Evolutionary conservation across 2,888 invertebrate genomes (phyloP), one percentile per base, ranked within the genome.

Genomic region (Leptopilina syphax): DNA sequence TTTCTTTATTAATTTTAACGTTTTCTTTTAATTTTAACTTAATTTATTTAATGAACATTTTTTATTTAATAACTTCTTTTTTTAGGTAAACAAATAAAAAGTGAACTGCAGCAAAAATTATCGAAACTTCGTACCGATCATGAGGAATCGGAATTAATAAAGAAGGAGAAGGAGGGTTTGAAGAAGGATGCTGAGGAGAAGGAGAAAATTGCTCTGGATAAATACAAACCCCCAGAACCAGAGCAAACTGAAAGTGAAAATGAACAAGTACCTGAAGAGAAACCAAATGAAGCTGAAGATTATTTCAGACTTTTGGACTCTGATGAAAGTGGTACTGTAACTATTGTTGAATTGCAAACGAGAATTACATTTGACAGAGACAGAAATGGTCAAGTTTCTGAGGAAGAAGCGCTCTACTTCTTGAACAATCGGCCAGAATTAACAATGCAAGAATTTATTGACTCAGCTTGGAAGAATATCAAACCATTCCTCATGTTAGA

Each of bases 361-460:
- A 95, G 95, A 80, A 93, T 94, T 87, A 95, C 95, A 68, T 97
- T 99, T 92, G 99, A 99, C 93, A 96, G 95, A 86, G 96, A 99
- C 92, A 95, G 95, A 82, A 96, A 98, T 93, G 98, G 98, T 9
- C 94, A 94, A 87, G 97, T 99, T 18, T 95, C 96, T 81, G 95
- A 95, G 41, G 98, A 98, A 80, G 99, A 99, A 93, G 96, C 97
- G 0, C 95, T 94, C 88, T 95, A 93, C 88, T 96, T 96, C 92
- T 92, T 96, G 78, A 94, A 94, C 84, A 95, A 96, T 81, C 93
- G 94, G 80, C 94, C 95, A 67, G 95, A 95, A 88, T 93, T 96
- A 76, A 94, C 95, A 86, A 92, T 94, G 80, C 95, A 96, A 77
- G 93, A 94, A 5, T 97, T 97, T 88, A 86, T 95, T 4, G 92